Evolutionary conservation across 2,113 vertebrate species (phyloP).

Genomic region (Chaenogobius annularis): DNA sequence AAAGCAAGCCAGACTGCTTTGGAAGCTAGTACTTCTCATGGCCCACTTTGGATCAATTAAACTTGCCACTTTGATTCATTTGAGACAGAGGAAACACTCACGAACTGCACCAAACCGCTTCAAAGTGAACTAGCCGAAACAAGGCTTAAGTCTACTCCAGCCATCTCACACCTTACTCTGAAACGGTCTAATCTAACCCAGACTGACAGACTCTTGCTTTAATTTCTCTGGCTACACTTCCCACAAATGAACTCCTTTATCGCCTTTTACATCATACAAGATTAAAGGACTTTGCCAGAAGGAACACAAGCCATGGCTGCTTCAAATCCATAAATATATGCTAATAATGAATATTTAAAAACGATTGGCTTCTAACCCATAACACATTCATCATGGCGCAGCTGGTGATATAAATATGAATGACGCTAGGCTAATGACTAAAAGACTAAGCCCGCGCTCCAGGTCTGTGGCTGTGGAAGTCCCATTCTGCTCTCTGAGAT

Average conservation of each 20-base stretch:
- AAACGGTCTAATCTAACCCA: too few species aligned
- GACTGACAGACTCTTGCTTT: too few species aligned
- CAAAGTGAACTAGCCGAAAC: too few species aligned
- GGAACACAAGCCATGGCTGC: constrained; percentile 42
- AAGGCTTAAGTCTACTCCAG: too few species aligned
- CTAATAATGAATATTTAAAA: constrained; percentile 63
- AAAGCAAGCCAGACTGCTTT: too few species aligned
- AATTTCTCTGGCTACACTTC: neutral
- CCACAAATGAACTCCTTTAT: constrained; percentile 35
- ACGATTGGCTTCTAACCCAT: constrained; percentile 54
- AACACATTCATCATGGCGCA: constrained; percentile 66
- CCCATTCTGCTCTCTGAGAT: too few species aligned
- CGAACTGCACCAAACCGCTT: too few species aligned
- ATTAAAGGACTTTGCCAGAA: constrained; percentile 37
- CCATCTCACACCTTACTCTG: too few species aligned
- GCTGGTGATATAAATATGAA: constrained; percentile 66
- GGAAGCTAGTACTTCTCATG: too few species aligned
- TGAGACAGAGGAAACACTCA: too few species aligned
- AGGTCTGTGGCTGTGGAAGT: constrained; percentile 12
- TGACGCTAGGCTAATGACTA: constrained; percentile 56
- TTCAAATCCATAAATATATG: constrained; percentile 51
- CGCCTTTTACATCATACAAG: constrained; percentile 33
- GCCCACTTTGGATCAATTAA: too few species aligned
- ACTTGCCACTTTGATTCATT: too few species aligned
- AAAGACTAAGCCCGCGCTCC: constrained; percentile 36